phyloP scores from a whole-genome alignment of 1,140 invertebrate species.

The Gryon sp. region DNA sequence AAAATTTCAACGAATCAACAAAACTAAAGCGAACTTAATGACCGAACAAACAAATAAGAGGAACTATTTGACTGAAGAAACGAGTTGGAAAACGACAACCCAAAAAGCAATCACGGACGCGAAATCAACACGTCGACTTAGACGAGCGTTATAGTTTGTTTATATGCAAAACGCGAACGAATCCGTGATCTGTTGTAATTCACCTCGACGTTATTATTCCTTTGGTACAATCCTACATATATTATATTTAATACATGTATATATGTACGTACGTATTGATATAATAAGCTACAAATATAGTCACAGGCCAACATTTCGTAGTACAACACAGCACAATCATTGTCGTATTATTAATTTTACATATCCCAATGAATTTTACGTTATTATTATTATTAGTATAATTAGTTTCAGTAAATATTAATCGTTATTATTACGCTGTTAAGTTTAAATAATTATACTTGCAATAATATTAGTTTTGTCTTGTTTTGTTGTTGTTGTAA shows the following conservation, averaged over 20 bases:
- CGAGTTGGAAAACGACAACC: conserved; percentile 18
- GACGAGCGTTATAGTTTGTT: conserved; percentile 1
- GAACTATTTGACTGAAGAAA: conserved; percentile 27
- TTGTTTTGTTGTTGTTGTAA: no score
- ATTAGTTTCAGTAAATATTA: conserved; percentile 63
- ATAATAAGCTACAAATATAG: conserved; percentile 78
- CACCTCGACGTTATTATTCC: conserved; percentile 54
- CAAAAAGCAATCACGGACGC: conserved; percentile 21
- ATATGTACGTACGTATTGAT: conserved; percentile 68
- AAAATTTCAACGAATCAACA: conserved; percentile 21
- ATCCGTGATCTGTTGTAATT: conserved; percentile 43
- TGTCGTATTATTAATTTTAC: conserved; percentile 76
- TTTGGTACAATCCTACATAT: conserved; percentile 75
- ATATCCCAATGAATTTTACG: conserved; percentile 61
- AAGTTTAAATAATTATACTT: conserved; percentile 75
- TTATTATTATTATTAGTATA: conserved; percentile 67
- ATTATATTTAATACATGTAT: conserved; percentile 72
- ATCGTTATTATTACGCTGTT: conserved; percentile 74
- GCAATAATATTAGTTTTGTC: conserved; percentile 77
- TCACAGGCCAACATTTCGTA: conserved; percentile 80
- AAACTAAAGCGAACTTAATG: no score
- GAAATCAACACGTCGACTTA: conserved; percentile 6
- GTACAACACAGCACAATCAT: conserved; percentile 80
- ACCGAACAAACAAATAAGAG: conserved; percentile 25
- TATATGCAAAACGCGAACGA: conserved; percentile 31